Evolutionary conservation across 2,797 vertebrate genomes (phyloP).

Genomic region (Macrochelys suwanniensis): DNA sequence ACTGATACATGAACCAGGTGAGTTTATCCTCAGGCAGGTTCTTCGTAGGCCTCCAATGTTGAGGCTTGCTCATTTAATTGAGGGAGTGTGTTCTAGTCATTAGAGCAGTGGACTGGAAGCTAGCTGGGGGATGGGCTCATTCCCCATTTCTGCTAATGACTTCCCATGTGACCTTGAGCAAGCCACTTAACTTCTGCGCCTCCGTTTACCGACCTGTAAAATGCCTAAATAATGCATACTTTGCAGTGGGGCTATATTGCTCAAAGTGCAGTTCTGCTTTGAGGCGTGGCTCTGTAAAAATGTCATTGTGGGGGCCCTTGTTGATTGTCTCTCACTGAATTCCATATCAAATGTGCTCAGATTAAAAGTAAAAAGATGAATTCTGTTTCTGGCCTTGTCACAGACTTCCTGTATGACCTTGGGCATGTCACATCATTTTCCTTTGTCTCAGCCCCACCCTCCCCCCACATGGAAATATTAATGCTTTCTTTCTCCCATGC

Average conservation of each 20-base stretch:
- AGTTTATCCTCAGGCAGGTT: neutral
- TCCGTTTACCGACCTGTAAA: neutral
- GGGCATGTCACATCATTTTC: neutral
- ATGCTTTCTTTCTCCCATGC: neutral
- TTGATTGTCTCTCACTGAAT: neutral
- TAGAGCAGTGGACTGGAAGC: neutral
- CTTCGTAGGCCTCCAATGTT: neutral
- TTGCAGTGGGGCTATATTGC: neutral
- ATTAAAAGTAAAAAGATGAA: rapidly evolving
- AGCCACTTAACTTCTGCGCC: neutral
- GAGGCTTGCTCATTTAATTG: neutral
- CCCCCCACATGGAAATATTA: neutral
- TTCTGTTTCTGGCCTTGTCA: neutral
- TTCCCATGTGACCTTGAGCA: neutral
- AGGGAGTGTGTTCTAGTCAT: neutral
- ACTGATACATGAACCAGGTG: neutral
- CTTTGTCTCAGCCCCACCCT: neutral
- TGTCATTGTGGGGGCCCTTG: neutral
- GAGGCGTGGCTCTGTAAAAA: neutral
- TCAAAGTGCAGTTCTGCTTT: neutral
- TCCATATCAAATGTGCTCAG: neutral
- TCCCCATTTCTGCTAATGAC: neutral
- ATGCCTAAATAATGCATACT: neutral
- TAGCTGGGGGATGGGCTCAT: neutral
- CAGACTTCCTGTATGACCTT: neutral